A percentile compares a stretch with the other conserved stretches of the same genome.
Conservation (phyloP, 2,113 vertebrate genomes). For the Vulpes lagopus region DNA sequence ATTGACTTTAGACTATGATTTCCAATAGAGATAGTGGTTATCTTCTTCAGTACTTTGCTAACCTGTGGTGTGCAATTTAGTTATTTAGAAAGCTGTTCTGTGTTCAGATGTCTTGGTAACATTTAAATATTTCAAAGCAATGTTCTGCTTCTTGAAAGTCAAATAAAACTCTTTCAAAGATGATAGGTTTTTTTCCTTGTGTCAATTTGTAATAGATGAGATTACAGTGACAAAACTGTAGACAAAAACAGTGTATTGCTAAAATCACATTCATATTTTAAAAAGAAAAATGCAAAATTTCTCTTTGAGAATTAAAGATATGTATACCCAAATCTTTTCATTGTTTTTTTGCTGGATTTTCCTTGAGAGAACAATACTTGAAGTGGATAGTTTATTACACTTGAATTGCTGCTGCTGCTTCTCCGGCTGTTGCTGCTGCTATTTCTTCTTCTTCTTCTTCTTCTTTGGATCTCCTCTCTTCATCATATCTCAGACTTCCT, state of each 20-base stretch:
- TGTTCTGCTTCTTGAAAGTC: slow-evolving; percentile 44
- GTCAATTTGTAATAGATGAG: neutral
- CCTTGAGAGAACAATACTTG: neutral
- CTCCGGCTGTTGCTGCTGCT: too few species aligned
- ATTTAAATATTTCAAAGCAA: slow-evolving; percentile 36
- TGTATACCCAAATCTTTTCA: neutral
- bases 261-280: neutral
- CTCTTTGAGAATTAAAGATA: slow-evolving; percentile 21
- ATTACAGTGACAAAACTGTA: neutral
- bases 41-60: slow-evolving; percentile 11
- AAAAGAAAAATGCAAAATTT: neutral
- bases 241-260: neutral
- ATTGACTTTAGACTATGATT: slow-evolving; percentile 18
- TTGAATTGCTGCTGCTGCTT: neutral
- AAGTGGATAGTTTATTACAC: neutral
- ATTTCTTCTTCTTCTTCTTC: neutral
- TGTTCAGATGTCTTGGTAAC: neutral
- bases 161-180: slow-evolving; percentile 38
- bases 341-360: neutral
- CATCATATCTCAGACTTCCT: neutral
- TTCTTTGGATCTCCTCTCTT: neutral
- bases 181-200: neutral
- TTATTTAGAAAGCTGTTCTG: slow-evolving; percentile 34
- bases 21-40: slow-evolving; percentile 2
- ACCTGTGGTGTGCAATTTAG: neutral